Conservation (phyloP, 2,888 invertebrate genomes). For the Eristalis pertinax region DNA sequence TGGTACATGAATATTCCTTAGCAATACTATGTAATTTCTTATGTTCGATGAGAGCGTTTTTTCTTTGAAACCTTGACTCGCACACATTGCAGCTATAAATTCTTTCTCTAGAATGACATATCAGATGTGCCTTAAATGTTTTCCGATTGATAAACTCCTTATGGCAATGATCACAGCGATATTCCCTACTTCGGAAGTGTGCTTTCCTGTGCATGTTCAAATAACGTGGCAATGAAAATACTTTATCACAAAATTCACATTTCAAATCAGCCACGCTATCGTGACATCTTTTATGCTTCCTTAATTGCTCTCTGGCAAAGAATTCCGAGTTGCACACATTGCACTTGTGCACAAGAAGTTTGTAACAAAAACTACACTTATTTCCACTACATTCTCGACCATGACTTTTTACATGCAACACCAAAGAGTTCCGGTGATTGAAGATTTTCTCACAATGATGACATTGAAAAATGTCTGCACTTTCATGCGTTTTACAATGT, state of each 20-base stretch:
- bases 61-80: conserved; percentile 48
- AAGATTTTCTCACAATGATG: conserved; percentile 61
- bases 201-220: conserved; percentile 44
- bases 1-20: conserved; percentile 39
- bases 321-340: conserved; percentile 45
- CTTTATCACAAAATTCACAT: conserved; percentile 49
- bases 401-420: conserved; percentile 59
- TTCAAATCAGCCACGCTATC: conserved; percentile 24
- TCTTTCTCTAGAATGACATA: conserved; percentile 54
- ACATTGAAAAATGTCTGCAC: conserved; percentile 26
- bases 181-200: conserved; percentile 27
- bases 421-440: conserved; percentile 53
- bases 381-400: conserved; percentile 27
- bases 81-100: conserved; percentile 41
- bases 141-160: conserved; percentile 49
- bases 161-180: conserved; percentile 42
- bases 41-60: conserved; percentile 55
- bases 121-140: conserved; percentile 46
- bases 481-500: conserved; percentile 41
- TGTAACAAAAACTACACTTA: conserved; percentile 48
- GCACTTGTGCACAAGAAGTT: conserved; percentile 51
- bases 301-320: conserved; percentile 45
- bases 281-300: conserved; percentile 52
- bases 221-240: conserved; percentile 45
- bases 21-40: conserved; percentile 37